Conservation (phyloP, 2,888 invertebrate species). For the Tethea ocularis region DNA sequence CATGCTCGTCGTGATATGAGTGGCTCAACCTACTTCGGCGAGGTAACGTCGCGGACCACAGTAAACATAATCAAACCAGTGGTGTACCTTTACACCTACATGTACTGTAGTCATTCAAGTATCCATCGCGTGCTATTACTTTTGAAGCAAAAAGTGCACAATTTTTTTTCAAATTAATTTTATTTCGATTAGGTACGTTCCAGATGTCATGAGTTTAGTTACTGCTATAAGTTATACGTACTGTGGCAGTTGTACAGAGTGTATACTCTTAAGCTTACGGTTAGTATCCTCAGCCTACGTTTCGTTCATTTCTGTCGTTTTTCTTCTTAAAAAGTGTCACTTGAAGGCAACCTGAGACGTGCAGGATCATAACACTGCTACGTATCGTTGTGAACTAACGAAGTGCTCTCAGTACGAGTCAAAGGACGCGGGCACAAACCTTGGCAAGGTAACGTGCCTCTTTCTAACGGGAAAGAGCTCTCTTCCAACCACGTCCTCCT, state of each 20-base stretch:
- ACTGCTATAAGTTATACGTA: background rate
- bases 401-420: constrained; percentile 51
- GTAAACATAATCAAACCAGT: background rate
- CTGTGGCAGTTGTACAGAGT: background rate
- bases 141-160: no score
- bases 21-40: background rate
- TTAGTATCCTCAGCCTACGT: constrained; percentile 6
- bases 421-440: constrained; percentile 45
- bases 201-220: background rate
- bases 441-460: constrained; percentile 43
- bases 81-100: background rate
- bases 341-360: constrained; percentile 38
- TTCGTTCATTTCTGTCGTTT: constrained; percentile 14
- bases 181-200: no score
- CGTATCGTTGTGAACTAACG: constrained; percentile 54
- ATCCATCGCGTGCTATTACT: no score
- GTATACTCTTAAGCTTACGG: background rate
- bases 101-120: no score
- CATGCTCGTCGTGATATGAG: background rate
- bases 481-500: constrained; percentile 21
- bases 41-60: background rate
- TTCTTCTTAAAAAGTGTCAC: constrained; percentile 30
- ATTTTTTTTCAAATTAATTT: no score
- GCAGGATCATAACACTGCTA: constrained; percentile 59
- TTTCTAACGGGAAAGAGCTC: constrained; percentile 42